Base-by-base conservation (phyloP, 2,888 invertebrate genomes). In the Nymphalis c-album region DNA sequence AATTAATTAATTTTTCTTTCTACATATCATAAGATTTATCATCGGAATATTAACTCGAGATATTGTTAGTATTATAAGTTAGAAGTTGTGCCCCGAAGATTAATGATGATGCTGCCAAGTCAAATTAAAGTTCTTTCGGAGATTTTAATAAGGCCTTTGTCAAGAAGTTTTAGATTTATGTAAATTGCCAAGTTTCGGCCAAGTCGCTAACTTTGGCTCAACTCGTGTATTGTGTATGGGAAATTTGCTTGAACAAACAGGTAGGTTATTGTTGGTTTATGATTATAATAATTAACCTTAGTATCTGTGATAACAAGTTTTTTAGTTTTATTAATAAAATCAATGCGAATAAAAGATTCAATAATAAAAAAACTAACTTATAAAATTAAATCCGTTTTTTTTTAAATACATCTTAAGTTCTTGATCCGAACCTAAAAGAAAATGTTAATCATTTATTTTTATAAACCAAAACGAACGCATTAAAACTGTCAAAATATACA, bases 91-190 rank as follows among this genome's bases (percentile, higher is more conserved):
- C 59, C 76, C 80, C 57, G 79, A 81, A 88, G 88, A 90, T 90
- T 88, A 85, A 88, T 87, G 88, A 85, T 85, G 80, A 80, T 73
- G 79, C 87, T 82, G 88, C 84, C 87, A 80, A 80, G 82, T 81
- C 83, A 85, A 85, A 89, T 89, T 88, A 86, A 85, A 86, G 85
- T 85, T 84, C 78, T 80, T 85, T 84, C 84, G 80, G 82, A 86
- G 84, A 87, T 87, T 88, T 87, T 87, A 88, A 86, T 87, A 86
- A 85, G 82, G 83, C 83, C 82, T 81, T 85, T 85, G 86, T 86
- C 78, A 76, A 79, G 81, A 87, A 86, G 80, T 87, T 87, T 77
- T 69, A 75, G 79, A 79, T 85, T 84, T 80, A 80, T 84, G 85
- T 82, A 86, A 84, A 88, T 88, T 86, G 80, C 76, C 76, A 87